Percentiles rank a stretch among this genome's conserved stretches.
phyloP scores from a whole-genome alignment of 2,797 vertebrate species.

The Atherinosoma microstoma region DNA sequence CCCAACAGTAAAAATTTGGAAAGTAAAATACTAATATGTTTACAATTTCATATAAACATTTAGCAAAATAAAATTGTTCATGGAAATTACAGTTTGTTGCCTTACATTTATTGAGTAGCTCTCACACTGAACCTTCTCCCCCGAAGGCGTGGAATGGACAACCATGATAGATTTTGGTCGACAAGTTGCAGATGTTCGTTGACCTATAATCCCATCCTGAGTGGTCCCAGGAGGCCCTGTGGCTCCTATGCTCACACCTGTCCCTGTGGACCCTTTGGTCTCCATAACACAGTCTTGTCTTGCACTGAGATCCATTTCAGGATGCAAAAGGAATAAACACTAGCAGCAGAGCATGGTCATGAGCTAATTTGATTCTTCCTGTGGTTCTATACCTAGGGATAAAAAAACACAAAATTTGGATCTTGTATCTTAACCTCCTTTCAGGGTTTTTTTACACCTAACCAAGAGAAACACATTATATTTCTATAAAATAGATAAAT shows the following conservation, averaged over 20 bases:
- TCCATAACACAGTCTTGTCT: constrained; percentile 29
- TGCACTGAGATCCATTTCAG: constrained; percentile 11
- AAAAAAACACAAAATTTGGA: background rate
- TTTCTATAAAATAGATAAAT: no score
- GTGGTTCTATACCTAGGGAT: constrained; percentile 8
- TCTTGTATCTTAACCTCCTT: background rate
- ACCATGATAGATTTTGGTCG: constrained; percentile 32
- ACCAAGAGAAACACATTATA: no score
- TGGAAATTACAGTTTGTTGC: background rate
- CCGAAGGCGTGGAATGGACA: constrained; percentile 24
- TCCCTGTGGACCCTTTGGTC: background rate
- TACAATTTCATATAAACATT: background rate
- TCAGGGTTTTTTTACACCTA: no score
- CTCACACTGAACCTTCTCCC: constrained; percentile 29
- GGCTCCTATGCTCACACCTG: background rate
- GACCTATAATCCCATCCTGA: constrained; percentile 3
- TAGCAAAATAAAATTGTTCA: background rate
- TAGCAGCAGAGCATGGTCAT: background rate
- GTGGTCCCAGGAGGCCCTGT: background rate
- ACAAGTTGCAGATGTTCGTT: background rate
- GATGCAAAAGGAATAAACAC: background rate
- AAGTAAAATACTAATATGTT: background rate
- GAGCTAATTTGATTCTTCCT: background rate
- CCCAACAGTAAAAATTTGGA: background rate
- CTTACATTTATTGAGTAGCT: constrained; percentile 41